Percentiles rank a stretch among this genome's conserved stretches.
Conservation (phyloP, 2,888 invertebrate genomes). For the Nomada lathburiana region DNA sequence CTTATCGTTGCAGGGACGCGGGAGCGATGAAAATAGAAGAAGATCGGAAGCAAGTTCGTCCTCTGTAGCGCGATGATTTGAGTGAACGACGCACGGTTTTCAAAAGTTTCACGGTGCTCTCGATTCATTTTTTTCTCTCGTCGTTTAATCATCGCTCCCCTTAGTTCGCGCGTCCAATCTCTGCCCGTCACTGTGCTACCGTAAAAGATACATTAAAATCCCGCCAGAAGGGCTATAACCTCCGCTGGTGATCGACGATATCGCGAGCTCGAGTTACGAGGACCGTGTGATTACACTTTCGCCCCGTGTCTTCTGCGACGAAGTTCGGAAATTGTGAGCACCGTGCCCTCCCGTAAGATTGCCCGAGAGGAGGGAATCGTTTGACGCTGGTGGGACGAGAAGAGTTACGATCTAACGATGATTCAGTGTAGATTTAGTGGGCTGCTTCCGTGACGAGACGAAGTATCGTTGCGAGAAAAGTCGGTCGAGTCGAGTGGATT, state of each 20-base stretch:
- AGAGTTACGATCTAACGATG: slow-evolving; percentile 17
- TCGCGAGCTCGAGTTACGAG: background rate
- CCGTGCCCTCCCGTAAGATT: background rate
- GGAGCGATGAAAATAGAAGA: slow-evolving; percentile 25
- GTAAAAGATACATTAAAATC: background rate
- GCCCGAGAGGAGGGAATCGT: background rate
- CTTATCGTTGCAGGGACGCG: slow-evolving; percentile 1
- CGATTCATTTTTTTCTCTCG: background rate
- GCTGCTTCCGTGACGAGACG: background rate
- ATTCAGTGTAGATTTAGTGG: slow-evolving; percentile 35
- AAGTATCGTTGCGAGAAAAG: slow-evolving; percentile 1
- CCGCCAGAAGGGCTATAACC: slow-evolving; percentile 1
- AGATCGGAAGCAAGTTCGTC: slow-evolving; percentile 18
- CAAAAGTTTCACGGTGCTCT: slow-evolving; percentile 16
- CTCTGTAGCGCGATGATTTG: slow-evolving; percentile 57
- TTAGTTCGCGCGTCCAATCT: background rate
- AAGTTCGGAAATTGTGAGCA: slow-evolving; percentile 13
- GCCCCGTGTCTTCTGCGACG: slow-evolving; percentile 11
- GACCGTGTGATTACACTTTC: background rate
- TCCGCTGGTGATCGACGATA: background rate
- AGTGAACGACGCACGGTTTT: slow-evolving; percentile 25
- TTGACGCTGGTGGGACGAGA: background rate
- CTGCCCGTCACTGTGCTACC: background rate
- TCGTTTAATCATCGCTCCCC: no score
- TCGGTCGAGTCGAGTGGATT: background rate